phyloP scores from a whole-genome alignment of 2,113 vertebrate species.

The Calidris pugnax region DNA sequence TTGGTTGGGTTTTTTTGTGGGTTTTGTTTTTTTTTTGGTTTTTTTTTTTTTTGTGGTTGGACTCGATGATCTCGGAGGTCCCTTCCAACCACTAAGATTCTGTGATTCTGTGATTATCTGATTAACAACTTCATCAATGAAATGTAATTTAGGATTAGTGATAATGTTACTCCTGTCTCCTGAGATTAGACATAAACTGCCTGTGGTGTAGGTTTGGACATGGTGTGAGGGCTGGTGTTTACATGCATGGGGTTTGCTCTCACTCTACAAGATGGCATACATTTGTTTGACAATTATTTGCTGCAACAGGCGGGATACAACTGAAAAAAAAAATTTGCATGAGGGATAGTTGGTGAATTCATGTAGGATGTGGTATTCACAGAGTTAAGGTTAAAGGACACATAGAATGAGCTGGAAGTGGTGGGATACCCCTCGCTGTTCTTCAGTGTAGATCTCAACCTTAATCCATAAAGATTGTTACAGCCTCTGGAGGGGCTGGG shows the following conservation, averaged over 20 bases:
- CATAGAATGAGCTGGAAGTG: constrained; percentile 21
- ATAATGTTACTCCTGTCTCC: background rate
- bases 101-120: too few species aligned
- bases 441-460: constrained; percentile 57
- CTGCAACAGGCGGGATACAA: background rate
- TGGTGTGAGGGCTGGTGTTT: background rate
- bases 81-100: too few species aligned
- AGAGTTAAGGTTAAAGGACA: constrained; percentile 35
- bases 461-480: constrained; percentile 67
- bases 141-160: constrained; percentile 41
- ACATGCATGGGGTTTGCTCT: background rate
- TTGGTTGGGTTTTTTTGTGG: too few species aligned
- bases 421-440: constrained; percentile 37
- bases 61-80: too few species aligned
- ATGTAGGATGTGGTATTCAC: background rate
- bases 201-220: background rate
- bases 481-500: constrained; percentile 67
- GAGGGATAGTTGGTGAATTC: background rate
- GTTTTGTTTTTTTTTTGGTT: too few species aligned
- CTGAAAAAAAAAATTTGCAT: background rate
- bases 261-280: background rate
- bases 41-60: too few species aligned
- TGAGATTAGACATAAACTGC: background rate
- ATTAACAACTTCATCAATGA: constrained; percentile 7
- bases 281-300: constrained; percentile 39